These are phyloP conservation scores for Plumapathes pennacea DNA, from an alignment of 92 coral and sea anemone genomes.

Conservation along the genomic window DNA sequence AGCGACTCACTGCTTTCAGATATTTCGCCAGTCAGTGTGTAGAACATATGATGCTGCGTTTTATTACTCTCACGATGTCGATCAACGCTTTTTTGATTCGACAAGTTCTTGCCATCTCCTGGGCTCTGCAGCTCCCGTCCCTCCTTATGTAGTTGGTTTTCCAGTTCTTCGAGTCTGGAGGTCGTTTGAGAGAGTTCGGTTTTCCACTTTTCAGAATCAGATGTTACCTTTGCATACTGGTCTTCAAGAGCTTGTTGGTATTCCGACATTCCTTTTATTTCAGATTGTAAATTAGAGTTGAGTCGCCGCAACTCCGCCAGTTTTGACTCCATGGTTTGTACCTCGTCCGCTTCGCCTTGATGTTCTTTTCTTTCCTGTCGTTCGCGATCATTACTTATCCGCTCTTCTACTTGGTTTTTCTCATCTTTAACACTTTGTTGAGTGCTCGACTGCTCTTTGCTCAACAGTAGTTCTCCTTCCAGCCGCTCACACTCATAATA, in stretches of 20 bases:
- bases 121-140: conserved; percentile 2
- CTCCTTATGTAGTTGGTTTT: conserved; percentile 13
- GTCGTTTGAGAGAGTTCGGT: conserved; percentile 18
- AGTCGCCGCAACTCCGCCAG: conserved; percentile 40
- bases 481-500: conserved; percentile 11
- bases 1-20: too few species aligned
- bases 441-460: too few species aligned
- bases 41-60: too few species aligned
- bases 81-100: too few species aligned
- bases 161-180: conserved; percentile 24
- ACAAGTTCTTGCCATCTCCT: too few species aligned
- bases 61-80: conserved; percentile 9
- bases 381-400: conserved; percentile 36
- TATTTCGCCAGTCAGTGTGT: too few species aligned
- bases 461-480: conserved; percentile 25
- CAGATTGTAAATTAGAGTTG: conserved; percentile 49
- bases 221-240: conserved; percentile 61
- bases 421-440: conserved; percentile 27
- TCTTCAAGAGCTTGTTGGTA: conserved; percentile 70
- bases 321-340: conserved; percentile 29
- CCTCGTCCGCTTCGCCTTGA: conserved; percentile 22
- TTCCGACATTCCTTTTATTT: conserved; percentile 64
- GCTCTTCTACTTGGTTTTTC: conserved; percentile 26
- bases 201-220: conserved; percentile 36
- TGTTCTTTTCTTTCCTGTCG: conserved; percentile 31